Evolutionary conservation across 2,888 invertebrate genomes (phyloP).

Genomic region (Nomada flava): DNA sequence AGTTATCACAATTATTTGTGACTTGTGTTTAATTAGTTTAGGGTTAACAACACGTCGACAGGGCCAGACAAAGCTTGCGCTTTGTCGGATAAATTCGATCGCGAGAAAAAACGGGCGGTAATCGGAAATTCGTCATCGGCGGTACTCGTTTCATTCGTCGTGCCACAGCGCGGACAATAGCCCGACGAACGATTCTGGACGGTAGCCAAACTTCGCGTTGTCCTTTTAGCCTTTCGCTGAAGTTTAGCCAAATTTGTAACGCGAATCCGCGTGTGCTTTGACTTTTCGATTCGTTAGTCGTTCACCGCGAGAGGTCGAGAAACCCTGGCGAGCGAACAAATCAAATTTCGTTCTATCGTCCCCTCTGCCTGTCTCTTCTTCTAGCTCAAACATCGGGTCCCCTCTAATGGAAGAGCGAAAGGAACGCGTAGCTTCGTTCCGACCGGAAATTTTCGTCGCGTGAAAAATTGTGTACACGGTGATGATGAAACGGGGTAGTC

Average conservation of each 20-base stretch:
- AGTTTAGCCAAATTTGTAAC: constrained; percentile 64
- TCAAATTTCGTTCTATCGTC: too few species aligned
- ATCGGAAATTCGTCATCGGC: constrained; percentile 68
- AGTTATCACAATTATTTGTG: background rate
- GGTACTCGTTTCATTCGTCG: constrained; percentile 16
- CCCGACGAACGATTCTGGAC: constrained; percentile 63
- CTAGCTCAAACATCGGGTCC: too few species aligned
- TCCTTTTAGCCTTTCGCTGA: constrained; percentile 50
- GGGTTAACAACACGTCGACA: constrained; percentile 30
- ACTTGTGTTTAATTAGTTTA: constrained; percentile 43
- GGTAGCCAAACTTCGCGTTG: constrained; percentile 68
- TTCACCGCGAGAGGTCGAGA: constrained; percentile 20
- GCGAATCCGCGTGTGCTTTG: constrained; percentile 26
- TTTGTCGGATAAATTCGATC: constrained; percentile 38
- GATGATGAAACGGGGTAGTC: constrained; percentile 38
- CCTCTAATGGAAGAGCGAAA: background rate
- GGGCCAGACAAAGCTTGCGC: constrained; percentile 7
- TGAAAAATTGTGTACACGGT: constrained; percentile 24
- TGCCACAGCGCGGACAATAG: constrained; percentile 58
- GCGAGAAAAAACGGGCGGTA: constrained; percentile 5
- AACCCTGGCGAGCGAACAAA: background rate
- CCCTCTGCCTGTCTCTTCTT: background rate
- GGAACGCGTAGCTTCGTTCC: background rate
- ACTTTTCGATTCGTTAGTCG: constrained; percentile 16
- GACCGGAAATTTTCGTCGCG: background rate